phyloP scores from a whole-genome alignment of 1,140 invertebrate genomes.

The Neodiprion lecontei region DNA sequence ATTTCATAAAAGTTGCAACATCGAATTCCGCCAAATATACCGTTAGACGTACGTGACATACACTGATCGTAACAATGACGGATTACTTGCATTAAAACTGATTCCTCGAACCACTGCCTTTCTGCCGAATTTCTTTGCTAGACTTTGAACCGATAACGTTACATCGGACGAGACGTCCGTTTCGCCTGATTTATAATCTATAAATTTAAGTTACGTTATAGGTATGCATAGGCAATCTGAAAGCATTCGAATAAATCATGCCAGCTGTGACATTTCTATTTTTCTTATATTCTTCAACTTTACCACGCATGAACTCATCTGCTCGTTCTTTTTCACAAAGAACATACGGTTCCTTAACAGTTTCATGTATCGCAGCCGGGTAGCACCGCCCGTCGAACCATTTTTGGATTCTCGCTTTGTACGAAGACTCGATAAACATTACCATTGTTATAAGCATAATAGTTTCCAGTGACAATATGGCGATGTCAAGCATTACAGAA shows the following conservation, averaged over 20 bases:
- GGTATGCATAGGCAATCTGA: no score
- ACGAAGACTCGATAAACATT: not conserved
- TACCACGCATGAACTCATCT: constrained; percentile 31
- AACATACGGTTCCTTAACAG: constrained; percentile 10
- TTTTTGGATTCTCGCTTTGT: not conserved
- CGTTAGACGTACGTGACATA: no score
- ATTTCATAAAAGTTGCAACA: no score
- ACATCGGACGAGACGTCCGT: constrained; percentile 15
- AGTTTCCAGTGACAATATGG: constrained; percentile 28
- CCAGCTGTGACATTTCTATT: no score
- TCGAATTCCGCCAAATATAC: no score
- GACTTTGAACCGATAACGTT: constrained; percentile 28
- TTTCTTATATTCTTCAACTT: not conserved
- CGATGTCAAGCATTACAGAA: constrained; percentile 30
- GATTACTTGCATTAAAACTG: constrained; percentile 31
- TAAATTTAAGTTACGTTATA: not conserved
- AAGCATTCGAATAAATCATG: no score
- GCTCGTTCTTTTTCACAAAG: constrained; percentile 23
- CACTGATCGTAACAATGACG: no score
- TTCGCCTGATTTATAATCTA: constrained; percentile 27
- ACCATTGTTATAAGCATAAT: constrained; percentile 17
- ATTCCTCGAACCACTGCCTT: constrained; percentile 21
- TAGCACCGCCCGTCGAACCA: not conserved
- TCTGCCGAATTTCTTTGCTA: constrained; percentile 25
- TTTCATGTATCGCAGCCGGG: not conserved